Conservation (phyloP, 2,797 vertebrate genomes). For the Gobio occitaniae region DNA sequence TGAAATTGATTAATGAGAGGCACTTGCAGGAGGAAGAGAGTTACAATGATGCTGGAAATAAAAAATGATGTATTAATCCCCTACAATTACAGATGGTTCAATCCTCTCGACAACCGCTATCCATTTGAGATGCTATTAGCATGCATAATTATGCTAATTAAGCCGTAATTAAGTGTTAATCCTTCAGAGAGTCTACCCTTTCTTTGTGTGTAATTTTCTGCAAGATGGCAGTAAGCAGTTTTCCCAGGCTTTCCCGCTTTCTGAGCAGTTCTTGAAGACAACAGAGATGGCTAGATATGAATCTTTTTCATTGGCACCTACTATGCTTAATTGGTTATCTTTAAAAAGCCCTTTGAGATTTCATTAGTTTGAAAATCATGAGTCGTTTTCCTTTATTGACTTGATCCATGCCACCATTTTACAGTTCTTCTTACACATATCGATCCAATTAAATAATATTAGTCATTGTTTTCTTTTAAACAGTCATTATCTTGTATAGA, state of each 20-base stretch:
- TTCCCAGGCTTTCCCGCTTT: slow-evolving; percentile 87
- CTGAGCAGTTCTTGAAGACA: slow-evolving; percentile 59
- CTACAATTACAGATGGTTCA: slow-evolving; percentile 98
- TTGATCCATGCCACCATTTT: not conserved
- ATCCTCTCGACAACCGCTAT: slow-evolving; percentile 99
- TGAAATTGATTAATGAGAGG: slow-evolving; percentile 99
- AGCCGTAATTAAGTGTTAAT: slow-evolving; percentile 99
- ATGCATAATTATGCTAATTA: slow-evolving; percentile 99
- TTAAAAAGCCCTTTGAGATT: slow-evolving; percentile 15
- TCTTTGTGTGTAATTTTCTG: slow-evolving; percentile 96
- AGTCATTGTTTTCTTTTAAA: not conserved
- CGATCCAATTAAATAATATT: not conserved
- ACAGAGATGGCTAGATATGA: slow-evolving; percentile 28
- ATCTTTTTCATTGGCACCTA: slow-evolving; percentile 3
- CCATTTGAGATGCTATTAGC: slow-evolving; percentile 99
- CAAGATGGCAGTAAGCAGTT: slow-evolving; percentile 90
- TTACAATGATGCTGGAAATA: slow-evolving; percentile 98
- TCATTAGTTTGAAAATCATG: slow-evolving; percentile 11
- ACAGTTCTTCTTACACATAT: not conserved
- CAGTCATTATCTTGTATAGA: not conserved
- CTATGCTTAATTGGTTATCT: slow-evolving; percentile 24
- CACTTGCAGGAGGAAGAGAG: slow-evolving; percentile 94
- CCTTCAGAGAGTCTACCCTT: slow-evolving; percentile 92
- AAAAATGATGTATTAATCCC: slow-evolving; percentile 99
- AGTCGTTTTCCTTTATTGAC: not conserved